These are phyloP conservation scores for Alethe diademata DNA, from an alignment of 2,113 vertebrate species.

Conservation along the genomic window DNA sequence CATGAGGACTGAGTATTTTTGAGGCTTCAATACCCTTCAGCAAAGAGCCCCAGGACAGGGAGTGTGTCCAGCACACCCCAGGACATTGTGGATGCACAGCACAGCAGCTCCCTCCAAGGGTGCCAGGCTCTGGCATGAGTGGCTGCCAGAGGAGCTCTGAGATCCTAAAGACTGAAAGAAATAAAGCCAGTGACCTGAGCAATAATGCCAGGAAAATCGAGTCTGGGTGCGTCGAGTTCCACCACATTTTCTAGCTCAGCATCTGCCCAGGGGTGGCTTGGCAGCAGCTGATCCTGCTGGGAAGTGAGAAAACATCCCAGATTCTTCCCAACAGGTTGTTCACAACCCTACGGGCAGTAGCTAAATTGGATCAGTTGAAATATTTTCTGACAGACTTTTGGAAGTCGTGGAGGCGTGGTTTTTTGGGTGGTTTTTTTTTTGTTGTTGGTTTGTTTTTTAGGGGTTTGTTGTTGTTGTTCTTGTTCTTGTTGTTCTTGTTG, in stretches of 20 bases:
- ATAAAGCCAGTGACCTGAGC: not conserved
- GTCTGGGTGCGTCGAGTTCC: not conserved
- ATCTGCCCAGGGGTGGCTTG: not conserved
- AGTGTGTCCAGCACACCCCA: accelerated
- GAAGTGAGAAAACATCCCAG: not conserved
- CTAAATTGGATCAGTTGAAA: not conserved
- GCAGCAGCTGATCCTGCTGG: not conserved
- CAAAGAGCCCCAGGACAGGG: not conserved
- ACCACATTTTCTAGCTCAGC: not conserved
- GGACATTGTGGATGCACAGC: accelerated
- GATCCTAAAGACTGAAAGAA: not conserved
- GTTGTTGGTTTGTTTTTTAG: too few relatives aligned
- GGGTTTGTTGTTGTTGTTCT: too few relatives aligned
- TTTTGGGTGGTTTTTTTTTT: not conserved
- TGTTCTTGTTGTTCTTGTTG: too few relatives aligned
- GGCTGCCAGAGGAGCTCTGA: not conserved
- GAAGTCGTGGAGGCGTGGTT: accelerated
- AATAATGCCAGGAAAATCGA: not conserved
- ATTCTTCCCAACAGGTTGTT: not conserved
- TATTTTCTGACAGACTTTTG: not conserved
- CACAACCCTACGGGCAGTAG: not conserved
- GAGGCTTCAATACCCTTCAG: not conserved
- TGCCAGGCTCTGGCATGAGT: not conserved
- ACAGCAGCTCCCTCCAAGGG: not conserved
- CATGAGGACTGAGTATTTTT: not conserved